phyloP scores from a whole-genome alignment of 2,797 vertebrate species.

The Craterocephalus amniculus region DNA sequence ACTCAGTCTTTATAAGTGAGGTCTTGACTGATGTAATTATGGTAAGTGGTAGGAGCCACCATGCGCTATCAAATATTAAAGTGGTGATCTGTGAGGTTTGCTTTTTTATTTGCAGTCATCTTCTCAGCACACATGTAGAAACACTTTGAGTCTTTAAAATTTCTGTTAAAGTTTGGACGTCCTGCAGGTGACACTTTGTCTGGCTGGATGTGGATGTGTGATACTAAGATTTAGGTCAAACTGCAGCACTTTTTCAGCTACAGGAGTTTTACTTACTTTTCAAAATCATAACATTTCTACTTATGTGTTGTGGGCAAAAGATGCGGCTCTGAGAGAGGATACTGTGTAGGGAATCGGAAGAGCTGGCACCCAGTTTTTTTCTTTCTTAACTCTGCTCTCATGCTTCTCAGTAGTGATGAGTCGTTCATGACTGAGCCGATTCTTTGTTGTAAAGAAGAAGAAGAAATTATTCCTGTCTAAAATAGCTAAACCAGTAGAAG shows the following conservation, averaged over 20 bases:
- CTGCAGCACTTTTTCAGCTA: background rate
- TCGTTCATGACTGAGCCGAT: too few species aligned
- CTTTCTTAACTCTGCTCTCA: too few species aligned
- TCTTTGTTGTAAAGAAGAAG: too few species aligned
- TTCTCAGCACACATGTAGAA: background rate
- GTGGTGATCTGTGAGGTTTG: constrained; percentile 52
- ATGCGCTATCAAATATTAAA: constrained; percentile 66
- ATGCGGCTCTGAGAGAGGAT: too few species aligned
- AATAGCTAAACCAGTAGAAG: too few species aligned
- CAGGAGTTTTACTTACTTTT: background rate
- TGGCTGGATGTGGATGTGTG: too few species aligned
- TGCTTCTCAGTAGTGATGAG: too few species aligned
- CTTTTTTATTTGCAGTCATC: constrained; percentile 32
- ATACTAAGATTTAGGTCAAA: background rate
- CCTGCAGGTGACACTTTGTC: background rate
- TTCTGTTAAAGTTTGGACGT: background rate
- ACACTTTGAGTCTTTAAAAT: background rate
- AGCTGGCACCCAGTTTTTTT: too few species aligned
- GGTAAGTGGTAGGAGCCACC: constrained; percentile 65
- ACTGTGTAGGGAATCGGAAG: too few species aligned
- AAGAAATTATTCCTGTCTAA: too few species aligned
- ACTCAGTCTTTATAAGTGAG: constrained; percentile 63
- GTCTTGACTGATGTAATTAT: constrained; percentile 66
- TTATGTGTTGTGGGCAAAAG: too few species aligned
- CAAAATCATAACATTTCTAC: background rate